phyloP scores from a whole-genome alignment of 2,113 vertebrate species.

The Epinephelus cyanopodus region DNA sequence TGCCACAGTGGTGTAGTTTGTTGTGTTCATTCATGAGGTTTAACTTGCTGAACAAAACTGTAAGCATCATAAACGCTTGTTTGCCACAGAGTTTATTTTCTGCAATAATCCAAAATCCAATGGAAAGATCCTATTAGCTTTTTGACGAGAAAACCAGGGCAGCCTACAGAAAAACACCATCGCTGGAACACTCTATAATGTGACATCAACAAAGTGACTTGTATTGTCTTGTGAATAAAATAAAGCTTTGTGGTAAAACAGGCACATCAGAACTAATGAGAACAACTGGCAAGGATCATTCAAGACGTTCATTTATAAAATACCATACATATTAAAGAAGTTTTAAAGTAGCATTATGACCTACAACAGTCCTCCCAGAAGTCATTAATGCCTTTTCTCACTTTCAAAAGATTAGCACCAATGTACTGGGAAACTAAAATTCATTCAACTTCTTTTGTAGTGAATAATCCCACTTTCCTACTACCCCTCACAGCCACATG shows the following conservation, averaged over 20 bases:
- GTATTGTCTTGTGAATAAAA: neutral
- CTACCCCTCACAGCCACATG: conserved; percentile 5
- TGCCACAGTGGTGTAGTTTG: too few species aligned
- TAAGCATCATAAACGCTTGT: too few species aligned
- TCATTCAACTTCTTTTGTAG: conserved; percentile 12
- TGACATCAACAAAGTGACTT: neutral
- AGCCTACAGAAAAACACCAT: too few species aligned
- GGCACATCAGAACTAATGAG: neutral
- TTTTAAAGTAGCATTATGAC: conserved; percentile 25
- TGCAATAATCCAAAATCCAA: too few species aligned
- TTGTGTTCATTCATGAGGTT: too few species aligned
- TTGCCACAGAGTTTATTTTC: too few species aligned
- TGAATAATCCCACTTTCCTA: conserved; percentile 36
- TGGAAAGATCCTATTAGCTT: too few species aligned
- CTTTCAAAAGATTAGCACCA: conserved; percentile 26
- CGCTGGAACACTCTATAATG: too few species aligned
- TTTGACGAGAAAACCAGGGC: too few species aligned
- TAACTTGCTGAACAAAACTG: too few species aligned
- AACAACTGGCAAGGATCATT: neutral
- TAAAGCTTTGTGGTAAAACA: neutral
- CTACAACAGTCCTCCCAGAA: neutral
- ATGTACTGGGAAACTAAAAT: conserved; percentile 21
- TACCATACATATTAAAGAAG: neutral
- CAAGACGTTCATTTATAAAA: neutral
- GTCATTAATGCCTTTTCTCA: conserved; percentile 20